These are phyloP conservation scores for Phymorhynchus buccinoides DNA, from an alignment of 1,140 invertebrate genomes.

Conservation along the genomic window DNA sequence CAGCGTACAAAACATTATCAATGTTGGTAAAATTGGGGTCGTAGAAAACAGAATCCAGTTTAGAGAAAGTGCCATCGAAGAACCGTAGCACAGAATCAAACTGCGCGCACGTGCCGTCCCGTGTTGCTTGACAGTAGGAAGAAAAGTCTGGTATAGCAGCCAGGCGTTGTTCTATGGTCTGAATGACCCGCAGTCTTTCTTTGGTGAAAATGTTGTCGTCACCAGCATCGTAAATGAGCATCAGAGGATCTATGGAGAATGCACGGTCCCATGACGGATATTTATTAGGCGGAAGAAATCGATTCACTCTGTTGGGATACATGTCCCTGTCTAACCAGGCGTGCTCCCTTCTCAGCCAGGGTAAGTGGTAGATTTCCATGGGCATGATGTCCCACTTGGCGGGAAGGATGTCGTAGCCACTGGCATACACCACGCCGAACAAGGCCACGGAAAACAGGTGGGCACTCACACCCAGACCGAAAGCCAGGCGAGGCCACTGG, in stretches of 20 bases:
- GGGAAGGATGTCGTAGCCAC: too few species aligned
- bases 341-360: too few species aligned
- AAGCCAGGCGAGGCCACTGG: too few species aligned
- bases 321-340: too few species aligned
- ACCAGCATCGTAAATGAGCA: slow-evolving; percentile 35
- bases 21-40: slow-evolving; percentile 52
- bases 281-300: background rate
- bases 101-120: slow-evolving; percentile 26
- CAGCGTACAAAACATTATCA: slow-evolving; percentile 40
- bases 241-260: background rate
- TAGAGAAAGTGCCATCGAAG: slow-evolving; percentile 50
- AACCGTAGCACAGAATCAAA: slow-evolving; percentile 46
- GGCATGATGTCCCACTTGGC: too few species aligned
- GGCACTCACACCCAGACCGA: too few species aligned
- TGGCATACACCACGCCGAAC: too few species aligned
- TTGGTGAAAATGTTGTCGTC: slow-evolving; percentile 48
- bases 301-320: background rate
- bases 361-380: too few species aligned
- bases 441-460: too few species aligned
- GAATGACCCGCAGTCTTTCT: slow-evolving; percentile 38
- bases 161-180: slow-evolving; percentile 46
- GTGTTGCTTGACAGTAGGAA: slow-evolving; percentile 42
- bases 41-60: slow-evolving; percentile 43
- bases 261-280: background rate
- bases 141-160: slow-evolving; percentile 31